A percentile compares a stretch with the other conserved stretches of the same genome.
Evolutionary conservation across 2,888 invertebrate species (phyloP).

Genomic region (Ernsta delagoae): DNA sequence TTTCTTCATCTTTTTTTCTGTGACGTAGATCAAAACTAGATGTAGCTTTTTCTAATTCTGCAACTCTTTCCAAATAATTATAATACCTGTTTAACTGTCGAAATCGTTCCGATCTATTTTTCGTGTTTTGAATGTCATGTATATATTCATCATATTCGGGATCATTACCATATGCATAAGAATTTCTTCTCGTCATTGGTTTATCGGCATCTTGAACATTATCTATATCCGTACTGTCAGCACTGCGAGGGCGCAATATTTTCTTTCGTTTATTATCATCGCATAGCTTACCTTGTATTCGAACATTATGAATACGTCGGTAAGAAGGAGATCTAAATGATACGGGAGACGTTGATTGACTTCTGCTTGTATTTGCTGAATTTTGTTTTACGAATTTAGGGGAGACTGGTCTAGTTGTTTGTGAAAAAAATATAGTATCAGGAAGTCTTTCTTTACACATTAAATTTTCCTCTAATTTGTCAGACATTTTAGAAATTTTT

Average conservation of each 20-base stretch:
- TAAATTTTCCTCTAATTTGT: constrained; percentile 42
- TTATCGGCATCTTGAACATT: constrained; percentile 36
- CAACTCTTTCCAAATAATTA: constrained; percentile 92
- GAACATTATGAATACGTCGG: constrained; percentile 85
- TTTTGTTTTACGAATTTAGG: constrained; percentile 62
- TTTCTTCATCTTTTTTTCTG: constrained; percentile 90
- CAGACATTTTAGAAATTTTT: constrained; percentile 45
- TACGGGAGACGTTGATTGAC: constrained; percentile 84
- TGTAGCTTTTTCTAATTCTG: constrained; percentile 91
- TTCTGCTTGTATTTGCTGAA: constrained; percentile 56
- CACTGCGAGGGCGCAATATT: constrained; percentile 86
- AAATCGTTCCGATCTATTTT: constrained; percentile 91
- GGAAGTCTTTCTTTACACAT: constrained; percentile 53
- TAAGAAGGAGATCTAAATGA: constrained; percentile 87
- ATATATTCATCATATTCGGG: constrained; percentile 89
- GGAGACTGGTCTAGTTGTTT: constrained; percentile 73
- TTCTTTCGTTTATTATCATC: constrained; percentile 63
- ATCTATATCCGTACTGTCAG: constrained; percentile 74
- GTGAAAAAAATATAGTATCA: constrained; percentile 66
- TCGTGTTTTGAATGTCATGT: constrained; percentile 86
- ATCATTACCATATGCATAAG: constrained; percentile 71
- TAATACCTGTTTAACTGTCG: constrained; percentile 94
- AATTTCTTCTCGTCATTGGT: constrained; percentile 67
- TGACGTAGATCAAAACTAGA: constrained; percentile 89
- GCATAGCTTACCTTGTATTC: constrained; percentile 67